These are phyloP conservation scores for Bradypodion pumilum DNA, from an alignment of 2,797 vertebrate species.

Conservation along the genomic window DNA sequence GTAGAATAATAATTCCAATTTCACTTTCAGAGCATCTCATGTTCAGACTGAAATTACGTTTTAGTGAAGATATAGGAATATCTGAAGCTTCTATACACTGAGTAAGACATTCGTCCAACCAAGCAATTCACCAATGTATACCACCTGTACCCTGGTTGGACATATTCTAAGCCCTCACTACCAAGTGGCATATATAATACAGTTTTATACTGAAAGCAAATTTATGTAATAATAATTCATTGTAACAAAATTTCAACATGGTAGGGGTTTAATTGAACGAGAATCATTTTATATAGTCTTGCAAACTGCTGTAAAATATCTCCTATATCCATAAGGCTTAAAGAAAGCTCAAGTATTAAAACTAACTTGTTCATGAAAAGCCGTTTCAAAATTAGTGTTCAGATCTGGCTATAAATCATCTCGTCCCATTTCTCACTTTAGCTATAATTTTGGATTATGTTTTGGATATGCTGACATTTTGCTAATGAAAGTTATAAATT, in stretches of 20 bases:
- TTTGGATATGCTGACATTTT: slow-evolving; percentile 67
- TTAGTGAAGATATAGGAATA: background rate
- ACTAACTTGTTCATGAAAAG: background rate
- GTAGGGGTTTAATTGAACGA: slow-evolving; percentile 16
- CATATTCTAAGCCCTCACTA: background rate
- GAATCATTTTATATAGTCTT: background rate
- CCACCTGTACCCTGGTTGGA: too few species aligned
- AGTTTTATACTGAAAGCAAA: slow-evolving; percentile 41
- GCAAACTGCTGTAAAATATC: slow-evolving; percentile 32
- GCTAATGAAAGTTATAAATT: slow-evolving; percentile 63
- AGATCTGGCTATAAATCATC: slow-evolving; percentile 13
- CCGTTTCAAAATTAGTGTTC: slow-evolving; percentile 41
- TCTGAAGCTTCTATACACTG: background rate
- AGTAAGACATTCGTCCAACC: background rate
- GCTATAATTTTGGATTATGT: slow-evolving; percentile 59
- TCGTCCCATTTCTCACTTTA: slow-evolving; percentile 42
- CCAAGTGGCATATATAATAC: slow-evolving; percentile 42
- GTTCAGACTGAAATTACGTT: background rate
- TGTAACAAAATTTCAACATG: slow-evolving; percentile 53
- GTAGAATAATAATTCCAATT: background rate
- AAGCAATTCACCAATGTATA: background rate
- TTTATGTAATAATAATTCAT: slow-evolving; percentile 29
- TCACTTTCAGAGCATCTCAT: background rate
- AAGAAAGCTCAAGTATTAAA: background rate
- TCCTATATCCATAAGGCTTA: background rate